Conservation (phyloP, 1,140 invertebrate genomes). For the Meloidogyne chitwoodi region DNA sequence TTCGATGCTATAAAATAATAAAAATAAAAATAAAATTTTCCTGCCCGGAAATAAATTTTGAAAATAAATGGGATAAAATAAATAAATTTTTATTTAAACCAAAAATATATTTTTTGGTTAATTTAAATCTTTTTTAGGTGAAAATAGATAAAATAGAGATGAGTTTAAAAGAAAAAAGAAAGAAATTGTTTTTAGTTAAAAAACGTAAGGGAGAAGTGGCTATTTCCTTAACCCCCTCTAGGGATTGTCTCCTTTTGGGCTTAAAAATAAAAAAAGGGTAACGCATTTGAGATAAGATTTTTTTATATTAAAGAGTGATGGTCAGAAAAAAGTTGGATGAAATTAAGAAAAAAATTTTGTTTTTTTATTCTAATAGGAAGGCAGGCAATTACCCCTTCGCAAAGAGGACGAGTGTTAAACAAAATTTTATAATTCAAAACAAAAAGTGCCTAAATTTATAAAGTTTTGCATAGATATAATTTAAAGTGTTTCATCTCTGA, state of each 20-base stretch:
- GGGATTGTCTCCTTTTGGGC: background rate
- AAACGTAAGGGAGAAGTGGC: background rate
- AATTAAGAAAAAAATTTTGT: background rate
- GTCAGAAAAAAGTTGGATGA: background rate
- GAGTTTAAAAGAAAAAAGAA: background rate
- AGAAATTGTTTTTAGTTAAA: background rate
- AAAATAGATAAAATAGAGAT: background rate
- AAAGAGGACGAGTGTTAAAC: too few relatives aligned
- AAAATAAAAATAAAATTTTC: background rate
- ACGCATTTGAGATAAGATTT: background rate
- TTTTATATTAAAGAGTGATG: background rate
- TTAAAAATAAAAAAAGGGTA: background rate
- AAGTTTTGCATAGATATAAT: background rate
- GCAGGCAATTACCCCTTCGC: too few relatives aligned
- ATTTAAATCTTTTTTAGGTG: background rate
- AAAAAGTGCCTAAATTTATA: too few relatives aligned
- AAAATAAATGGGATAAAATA: background rate
- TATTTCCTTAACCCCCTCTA: background rate
- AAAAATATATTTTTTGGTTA: background rate
- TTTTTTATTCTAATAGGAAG: too few relatives aligned
- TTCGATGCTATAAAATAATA: background rate
- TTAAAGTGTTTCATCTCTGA: background rate
- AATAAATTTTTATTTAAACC: background rate
- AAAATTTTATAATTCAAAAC: too few relatives aligned
- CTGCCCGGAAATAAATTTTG: background rate